Base-by-base conservation (phyloP, 2,888 invertebrate species). In the Scaptomyza polygonia region DNA sequence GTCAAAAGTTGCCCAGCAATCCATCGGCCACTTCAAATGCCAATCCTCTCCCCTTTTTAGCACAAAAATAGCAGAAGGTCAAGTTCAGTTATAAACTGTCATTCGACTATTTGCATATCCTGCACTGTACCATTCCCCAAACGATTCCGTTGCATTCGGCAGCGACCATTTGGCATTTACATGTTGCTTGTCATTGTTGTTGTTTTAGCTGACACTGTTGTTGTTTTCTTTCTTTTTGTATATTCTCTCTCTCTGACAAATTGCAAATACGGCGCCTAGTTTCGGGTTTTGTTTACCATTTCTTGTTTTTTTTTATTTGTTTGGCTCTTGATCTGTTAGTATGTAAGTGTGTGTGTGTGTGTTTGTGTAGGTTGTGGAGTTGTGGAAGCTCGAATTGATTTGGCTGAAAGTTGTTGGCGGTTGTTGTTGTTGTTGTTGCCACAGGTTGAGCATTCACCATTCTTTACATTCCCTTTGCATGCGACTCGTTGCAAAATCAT, bases 331-430 rank as follows among this genome's bases (percentile, higher is more conserved):
- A 18, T 1, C 36, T 29, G 44, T n/a, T 56, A 39, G 16, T 2
- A 39, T 34, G n/a, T n/a, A n/a, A n/a, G n/a, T n/a, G 14, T 49
- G 47, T 43, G 34, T 42, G 39, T 59, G 21, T 21, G n/a, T n/a
- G n/a, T n/a, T 21, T 21, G 21, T 21, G 21, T 21, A 12, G 51
- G 27, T n/a, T 49, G 45, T 40, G 57, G 63, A 68, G 74, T 65
- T 79, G 69, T 72, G 77, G 63, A 82, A 85, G 79, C 69, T 77
- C 67, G 86, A 81, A 86, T 81, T 81, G 86, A 84, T 81, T 86
- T 77, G 72, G 57, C 61, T 64, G 64, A 67, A 79, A 84, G 77
- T 77, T 83, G 77, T 69, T 43, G 67, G 64, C 66, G 65, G 67
- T 56, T n/a, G n/a, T n/a, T n/a, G n/a, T n/a, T n/a, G n/a, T n/a